Evolutionary conservation across 64 coral and sea anemone species (phyloP), one percentile per base, ranked within the genome.

Genomic region (Astreopora myriophthalma): DNA sequence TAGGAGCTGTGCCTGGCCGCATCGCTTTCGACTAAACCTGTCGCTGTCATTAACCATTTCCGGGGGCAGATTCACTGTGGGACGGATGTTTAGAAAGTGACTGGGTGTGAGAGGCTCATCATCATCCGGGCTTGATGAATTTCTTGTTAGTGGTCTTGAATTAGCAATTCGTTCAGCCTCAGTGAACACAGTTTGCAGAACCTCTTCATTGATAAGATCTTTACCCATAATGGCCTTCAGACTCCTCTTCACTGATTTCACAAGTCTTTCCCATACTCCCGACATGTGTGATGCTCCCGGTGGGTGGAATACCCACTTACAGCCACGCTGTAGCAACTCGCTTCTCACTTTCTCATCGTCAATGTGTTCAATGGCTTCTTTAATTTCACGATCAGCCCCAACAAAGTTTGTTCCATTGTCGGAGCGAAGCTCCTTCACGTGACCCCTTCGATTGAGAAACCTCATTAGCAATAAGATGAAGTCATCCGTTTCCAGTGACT

Each of bases 231-330:
- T 68, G 16, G 48, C 60, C 29, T 89, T 79, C 6, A 89, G 49
- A 2, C 72, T 77, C 37, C 31, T 48, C 30, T 89, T 79, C 4
- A 77, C 72, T 8, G 48, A 3, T 55, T 35, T 10, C 29, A 89
- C 72, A 1, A 89, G 14, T 26, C 87, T 19, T 13, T 89, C 73
- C 87, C 87, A 89, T 48, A 65, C 73, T 2, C 73, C 33, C 3
- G 31, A 78, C 72, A 77, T 77, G 87, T 89, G 72, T 12, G 73
- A 89, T 0, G 71, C 87, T 1, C 48, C 33, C 42, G 84, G 84
- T 10, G 91, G 71, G 39, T 93, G 71, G 76, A 94, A 94, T 26
- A 87, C 35, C 92, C 92, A 94, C 28, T 78, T 73, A 84, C 92
- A 94, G 27, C 92, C 92, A 40, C 70, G 63, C 73, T 88, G 39